Base-by-base conservation (phyloP, 2,888 invertebrate species). In the Furcula furcula region DNA sequence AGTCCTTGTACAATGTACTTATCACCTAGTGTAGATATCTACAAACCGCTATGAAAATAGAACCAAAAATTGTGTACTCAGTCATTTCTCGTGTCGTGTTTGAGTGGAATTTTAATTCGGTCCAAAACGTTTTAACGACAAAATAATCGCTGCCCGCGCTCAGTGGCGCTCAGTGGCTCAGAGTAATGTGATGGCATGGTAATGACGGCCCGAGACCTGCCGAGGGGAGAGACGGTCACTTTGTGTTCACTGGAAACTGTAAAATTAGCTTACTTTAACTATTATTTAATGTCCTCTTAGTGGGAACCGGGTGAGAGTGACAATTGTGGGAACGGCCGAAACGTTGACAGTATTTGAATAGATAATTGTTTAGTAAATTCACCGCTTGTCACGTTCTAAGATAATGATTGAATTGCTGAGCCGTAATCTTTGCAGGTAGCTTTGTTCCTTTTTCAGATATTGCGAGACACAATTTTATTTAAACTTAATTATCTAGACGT, bases 231-330 rank as follows among this genome's bases (percentile, higher is more conserved):
- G 51, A 55, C 53, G 57, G 62, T 57, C 64, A 62, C 56, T 71
- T 68, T 63, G 65, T 60, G 63, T 63, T 63, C 62, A 68, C 65
- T 59, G 59, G 53, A 47, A 56, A 59, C 60, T 64, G 65, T 73
- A 65, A 78, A 79, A 77, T 77, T 75, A 79, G 69, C 66, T 77
- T 70, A 73, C 71, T 77, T 76, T 78, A 79, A 78, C 79, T 76
- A 77, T 79, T 78, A 79, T 81, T 81, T 79, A 81, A 81, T 81
- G 80, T 75, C 67, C 62, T 69, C 70, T 68, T 59, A 53, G 65
- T 80, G 81, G 74, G 75, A 76, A 76, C 62, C 57, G 66, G 70
- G 74, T 66, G 66, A 79, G 66, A 60, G 55, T 55, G 54, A 75
- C 71, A 74, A 76, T 76, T 67, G 80, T 81, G 80, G 71, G 80